phyloP scores from a whole-genome alignment of 1,140 invertebrate species.

The Fopius arisanus region DNA sequence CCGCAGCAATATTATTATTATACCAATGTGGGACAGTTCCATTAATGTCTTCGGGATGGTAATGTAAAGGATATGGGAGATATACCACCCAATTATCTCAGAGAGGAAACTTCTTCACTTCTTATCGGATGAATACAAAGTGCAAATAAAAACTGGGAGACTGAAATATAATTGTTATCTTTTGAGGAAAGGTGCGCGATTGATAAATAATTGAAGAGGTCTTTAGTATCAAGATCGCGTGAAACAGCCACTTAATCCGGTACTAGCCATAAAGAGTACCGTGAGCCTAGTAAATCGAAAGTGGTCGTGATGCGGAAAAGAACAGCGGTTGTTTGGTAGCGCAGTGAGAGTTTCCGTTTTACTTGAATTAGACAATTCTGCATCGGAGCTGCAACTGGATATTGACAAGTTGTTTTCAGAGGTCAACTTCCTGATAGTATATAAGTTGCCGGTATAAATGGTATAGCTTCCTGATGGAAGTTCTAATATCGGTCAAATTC shows the following conservation, averaged over 20 bases:
- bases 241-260: constrained; percentile 7
- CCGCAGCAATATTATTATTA: not conserved
- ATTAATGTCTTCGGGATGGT: not conserved
- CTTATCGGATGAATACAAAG: not conserved
- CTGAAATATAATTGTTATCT: not conserved
- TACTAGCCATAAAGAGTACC: constrained; percentile 1
- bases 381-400: not conserved
- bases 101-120: not conserved
- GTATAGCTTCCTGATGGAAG: too few relatives aligned
- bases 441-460: too few relatives aligned
- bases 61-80: not conserved
- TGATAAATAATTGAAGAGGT: not conserved
- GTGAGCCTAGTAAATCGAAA: constrained; percentile 15
- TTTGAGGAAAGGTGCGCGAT: not conserved
- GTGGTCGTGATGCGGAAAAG: not conserved
- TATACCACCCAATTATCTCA: not conserved
- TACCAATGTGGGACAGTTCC: not conserved
- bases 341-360: constrained; percentile 8
- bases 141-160: not conserved
- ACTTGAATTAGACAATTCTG: not conserved
- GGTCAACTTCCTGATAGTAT: not conserved
- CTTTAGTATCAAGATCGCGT: constrained; percentile 23
- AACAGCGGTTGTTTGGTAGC: not conserved
- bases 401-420: not conserved
- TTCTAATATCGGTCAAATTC: too few relatives aligned